phyloP scores from a whole-genome alignment of 2,888 invertebrate genomes.

The Selenia dentaria region DNA sequence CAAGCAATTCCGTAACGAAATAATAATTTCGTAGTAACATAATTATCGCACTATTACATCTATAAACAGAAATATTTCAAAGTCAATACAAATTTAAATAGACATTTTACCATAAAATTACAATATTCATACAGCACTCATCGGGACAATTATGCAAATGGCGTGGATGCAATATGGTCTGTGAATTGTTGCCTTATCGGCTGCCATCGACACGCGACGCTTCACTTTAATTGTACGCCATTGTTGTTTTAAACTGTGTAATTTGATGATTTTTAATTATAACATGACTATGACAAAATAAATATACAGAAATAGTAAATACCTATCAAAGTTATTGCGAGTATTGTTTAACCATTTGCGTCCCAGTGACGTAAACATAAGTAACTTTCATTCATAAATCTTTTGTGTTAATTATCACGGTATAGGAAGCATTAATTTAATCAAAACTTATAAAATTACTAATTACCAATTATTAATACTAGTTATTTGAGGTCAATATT shows the following conservation, averaged over 20 bases:
- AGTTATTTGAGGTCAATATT: no score
- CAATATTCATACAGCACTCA: conserved; percentile 43
- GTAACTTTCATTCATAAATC: no score
- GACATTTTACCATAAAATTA: conserved; percentile 21
- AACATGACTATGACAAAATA: conserved; percentile 2
- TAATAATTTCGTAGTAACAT: no score
- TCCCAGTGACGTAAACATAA: no score
- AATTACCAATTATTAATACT: no score
- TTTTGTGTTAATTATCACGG: no score
- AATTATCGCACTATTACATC: no score
- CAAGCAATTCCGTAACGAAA: no score
- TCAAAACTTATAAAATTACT: no score
- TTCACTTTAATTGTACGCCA: conserved; percentile 53
- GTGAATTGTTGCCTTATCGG: conserved; percentile 70
- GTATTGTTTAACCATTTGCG: no score
- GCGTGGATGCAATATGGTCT: conserved; percentile 79
- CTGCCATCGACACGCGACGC: conserved; percentile 74
- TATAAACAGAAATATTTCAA: background rate
- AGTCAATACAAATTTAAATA: conserved; percentile 9
- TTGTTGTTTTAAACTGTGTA: conserved; percentile 60
- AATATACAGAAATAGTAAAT: background rate
- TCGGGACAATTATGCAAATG: conserved; percentile 78
- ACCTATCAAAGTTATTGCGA: no score
- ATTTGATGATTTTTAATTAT: conserved; percentile 26
- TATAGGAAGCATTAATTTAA: no score